Conservation (phyloP, 2,113 vertebrate genomes). For the Pipa parva region DNA sequence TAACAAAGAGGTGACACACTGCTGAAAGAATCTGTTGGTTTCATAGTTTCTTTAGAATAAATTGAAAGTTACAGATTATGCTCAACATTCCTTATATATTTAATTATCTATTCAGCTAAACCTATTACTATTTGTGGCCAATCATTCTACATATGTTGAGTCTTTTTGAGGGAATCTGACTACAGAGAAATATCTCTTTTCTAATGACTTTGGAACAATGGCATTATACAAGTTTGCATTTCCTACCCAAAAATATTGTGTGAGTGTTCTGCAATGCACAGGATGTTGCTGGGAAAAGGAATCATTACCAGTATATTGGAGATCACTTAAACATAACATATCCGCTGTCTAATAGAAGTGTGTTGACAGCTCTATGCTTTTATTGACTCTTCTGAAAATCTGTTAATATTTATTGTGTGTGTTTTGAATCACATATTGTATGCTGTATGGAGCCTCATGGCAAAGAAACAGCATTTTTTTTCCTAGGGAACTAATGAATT, state of each 20-base stretch:
- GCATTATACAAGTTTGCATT: constrained; percentile 29
- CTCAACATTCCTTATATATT: constrained; percentile 17
- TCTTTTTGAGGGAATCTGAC: constrained; percentile 33
- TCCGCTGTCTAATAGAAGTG: background rate
- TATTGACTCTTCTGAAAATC: background rate
- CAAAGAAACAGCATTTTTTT: background rate
- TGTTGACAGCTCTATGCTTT: background rate
- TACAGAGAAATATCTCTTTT: constrained; percentile 21
- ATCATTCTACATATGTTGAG: constrained; percentile 25
- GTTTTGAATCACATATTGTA: background rate
- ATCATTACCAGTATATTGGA: constrained; percentile 1
- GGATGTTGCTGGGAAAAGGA: constrained; percentile 31
- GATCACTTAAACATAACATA: background rate
- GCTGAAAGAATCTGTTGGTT: background rate
- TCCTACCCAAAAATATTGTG: constrained; percentile 13
- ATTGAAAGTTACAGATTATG: constrained; percentile 11
- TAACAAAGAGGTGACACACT: background rate
- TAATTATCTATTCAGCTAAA: constrained; percentile 23
- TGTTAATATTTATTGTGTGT: background rate
- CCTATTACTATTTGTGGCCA: constrained; percentile 16
- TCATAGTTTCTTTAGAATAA: background rate
- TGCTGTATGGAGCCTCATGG: background rate
- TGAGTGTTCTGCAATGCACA: constrained; percentile 21
- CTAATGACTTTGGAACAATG: constrained; percentile 32
- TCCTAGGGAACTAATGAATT: background rate